Base-by-base conservation (phyloP, 2,113 vertebrate genomes). In the Nannobrachium achirus region DNA sequence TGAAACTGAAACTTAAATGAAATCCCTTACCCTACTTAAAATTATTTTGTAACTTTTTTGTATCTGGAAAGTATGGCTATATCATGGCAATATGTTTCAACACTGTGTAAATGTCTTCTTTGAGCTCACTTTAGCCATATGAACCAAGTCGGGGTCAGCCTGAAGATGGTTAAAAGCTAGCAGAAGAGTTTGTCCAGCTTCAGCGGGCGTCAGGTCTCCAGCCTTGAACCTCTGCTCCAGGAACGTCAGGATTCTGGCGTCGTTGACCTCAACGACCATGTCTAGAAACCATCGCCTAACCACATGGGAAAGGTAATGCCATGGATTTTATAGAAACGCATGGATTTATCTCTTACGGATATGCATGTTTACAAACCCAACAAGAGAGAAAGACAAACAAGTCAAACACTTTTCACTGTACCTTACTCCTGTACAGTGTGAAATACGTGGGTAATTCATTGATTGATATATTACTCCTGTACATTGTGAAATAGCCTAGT, bases 251-350 rank as follows among this genome's bases (percentile, higher is more conserved):
- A 92, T 56, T 57, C 92, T 91, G 13, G 69, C 4, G 7, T 94
- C 93, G 8, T 80, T 90, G 6, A 91, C 51, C 0, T 89, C 89
- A 58, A 87, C 84, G 58, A 93, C 18, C 11, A 82, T 81, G 66
- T 92, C 92, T 84, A 93, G 73, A 53, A 97, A 86, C 92, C 93
- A 94, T 0, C 84, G 78, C 78, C 95, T 97, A 69, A 71, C 52
- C 15, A 5, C 20, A 80, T 55, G 13, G 39, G 1, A 59, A n/a
- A 45, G 1, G 50, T 42, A 7, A 2, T 56, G n/a, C 25, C 11
- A 18, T 51, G 11, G 11, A 61, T 46, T 6, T 6, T 20, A 19
- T 19, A 52, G 50, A 52, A 20, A 52, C 10, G 50, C 10, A 10
- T 52, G 9, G 10, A 48, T n/a, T 10, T 19, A 20, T 3, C 0